Conservation (phyloP, 2,797 vertebrate genomes). For the Syndactyla subalaris region DNA sequence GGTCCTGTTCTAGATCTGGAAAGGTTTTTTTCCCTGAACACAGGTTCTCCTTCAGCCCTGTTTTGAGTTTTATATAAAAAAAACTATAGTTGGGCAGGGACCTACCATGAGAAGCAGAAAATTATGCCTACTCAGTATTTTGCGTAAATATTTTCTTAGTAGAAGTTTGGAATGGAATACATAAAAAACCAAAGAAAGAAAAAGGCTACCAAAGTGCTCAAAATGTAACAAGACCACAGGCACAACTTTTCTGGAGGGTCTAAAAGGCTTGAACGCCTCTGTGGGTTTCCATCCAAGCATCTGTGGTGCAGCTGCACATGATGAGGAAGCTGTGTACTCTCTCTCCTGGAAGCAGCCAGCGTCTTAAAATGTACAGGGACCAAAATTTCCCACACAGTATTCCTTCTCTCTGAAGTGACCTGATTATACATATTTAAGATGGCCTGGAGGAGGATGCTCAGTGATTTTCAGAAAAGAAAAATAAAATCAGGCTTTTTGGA, state of each 20-base stretch:
- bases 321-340: neutral
- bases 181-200: neutral
- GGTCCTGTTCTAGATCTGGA: neutral
- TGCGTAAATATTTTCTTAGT: neutral
- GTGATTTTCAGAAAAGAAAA: neutral
- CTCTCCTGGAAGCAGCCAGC: neutral
- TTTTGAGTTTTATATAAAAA: neutral
- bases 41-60: neutral
- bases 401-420: neutral
- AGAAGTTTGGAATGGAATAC: neutral
- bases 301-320: accelerated
- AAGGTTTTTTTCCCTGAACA: neutral
- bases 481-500: neutral
- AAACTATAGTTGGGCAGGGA: neutral
- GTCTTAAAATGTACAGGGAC: neutral
- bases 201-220: neutral
- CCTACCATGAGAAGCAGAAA: neutral
- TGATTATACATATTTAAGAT: neutral
- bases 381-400: neutral
- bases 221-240: neutral
- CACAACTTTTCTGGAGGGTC: neutral
- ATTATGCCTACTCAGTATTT: neutral
- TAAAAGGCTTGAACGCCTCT: neutral
- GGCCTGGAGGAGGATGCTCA: neutral
- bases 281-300: neutral